Percentiles rank a stretch among this genome's conserved stretches.
These are phyloP conservation scores for Semicossyphus pulcher DNA, from an alignment of 2,113 vertebrate genomes.

Conservation along the genomic window DNA sequence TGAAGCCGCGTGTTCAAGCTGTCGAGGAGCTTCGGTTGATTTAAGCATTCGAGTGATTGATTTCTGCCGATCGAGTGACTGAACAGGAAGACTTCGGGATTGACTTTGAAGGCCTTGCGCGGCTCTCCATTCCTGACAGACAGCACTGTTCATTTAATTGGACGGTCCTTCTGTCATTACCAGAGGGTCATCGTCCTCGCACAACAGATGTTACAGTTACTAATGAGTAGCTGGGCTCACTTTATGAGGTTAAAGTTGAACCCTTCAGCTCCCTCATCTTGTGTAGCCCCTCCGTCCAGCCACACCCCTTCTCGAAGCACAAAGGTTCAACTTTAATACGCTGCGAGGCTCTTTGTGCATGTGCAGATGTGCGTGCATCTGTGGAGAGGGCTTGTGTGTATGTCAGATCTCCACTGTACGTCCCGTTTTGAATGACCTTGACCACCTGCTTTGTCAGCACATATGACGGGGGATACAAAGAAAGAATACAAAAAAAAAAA, in stretches of 20 bases:
- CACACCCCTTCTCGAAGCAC: conserved; percentile 61
- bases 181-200: conserved; percentile 72
- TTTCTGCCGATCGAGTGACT: conserved; percentile 12
- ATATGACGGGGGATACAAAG: conserved; percentile 9
- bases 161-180: conserved; percentile 81
- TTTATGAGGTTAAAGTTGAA: conserved; percentile 87
- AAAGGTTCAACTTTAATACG: conserved; percentile 77
- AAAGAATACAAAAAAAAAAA: conserved; percentile 23
- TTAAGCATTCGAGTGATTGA: conserved; percentile 44
- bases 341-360: conserved; percentile 30
- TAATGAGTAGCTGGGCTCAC: conserved; percentile 82
- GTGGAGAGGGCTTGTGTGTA: neutral
- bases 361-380: neutral
- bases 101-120: conserved; percentile 60
- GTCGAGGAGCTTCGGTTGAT: conserved; percentile 37
- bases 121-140: conserved; percentile 70
- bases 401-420: conserved; percentile 33
- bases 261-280: conserved; percentile 64
- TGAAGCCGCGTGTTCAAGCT: conserved; percentile 16
- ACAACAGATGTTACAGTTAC: conserved; percentile 85
- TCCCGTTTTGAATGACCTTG: conserved; percentile 65
- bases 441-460: conserved; percentile 41
- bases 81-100: conserved; percentile 43
- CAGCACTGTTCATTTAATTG: conserved; percentile 79
- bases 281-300: conserved; percentile 45